Conservation (phyloP, 2,888 invertebrate genomes). For the Thymelicus lineola region DNA sequence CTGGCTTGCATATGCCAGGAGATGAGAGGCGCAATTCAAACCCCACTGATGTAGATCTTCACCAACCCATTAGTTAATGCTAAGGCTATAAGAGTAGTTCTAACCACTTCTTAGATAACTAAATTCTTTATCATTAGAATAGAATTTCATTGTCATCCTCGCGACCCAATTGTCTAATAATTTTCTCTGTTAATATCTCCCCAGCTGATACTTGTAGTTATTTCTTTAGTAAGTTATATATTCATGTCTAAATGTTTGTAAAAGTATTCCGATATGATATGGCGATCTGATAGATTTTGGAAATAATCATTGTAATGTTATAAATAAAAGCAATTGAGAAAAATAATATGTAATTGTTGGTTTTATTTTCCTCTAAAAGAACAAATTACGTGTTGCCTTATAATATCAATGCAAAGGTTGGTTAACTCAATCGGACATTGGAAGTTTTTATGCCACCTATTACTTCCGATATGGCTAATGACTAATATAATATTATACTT, state of each 20-base stretch:
- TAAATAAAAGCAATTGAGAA: slow-evolving; percentile 76
- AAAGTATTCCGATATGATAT: not conserved
- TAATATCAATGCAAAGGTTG: too few species aligned
- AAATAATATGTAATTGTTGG: slow-evolving; percentile 65
- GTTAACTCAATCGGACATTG: too few species aligned
- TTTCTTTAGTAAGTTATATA: not conserved
- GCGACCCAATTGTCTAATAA: not conserved
- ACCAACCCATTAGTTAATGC: slow-evolving; percentile 14
- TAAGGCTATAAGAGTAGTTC: slow-evolving; percentile 22
- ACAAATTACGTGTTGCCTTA: not conserved
- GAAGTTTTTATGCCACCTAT: too few species aligned
- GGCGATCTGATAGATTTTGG: slow-evolving; percentile 35
- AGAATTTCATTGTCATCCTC: slow-evolving; percentile 6
- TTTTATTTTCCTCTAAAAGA: slow-evolving; percentile 55
- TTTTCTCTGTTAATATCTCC: slow-evolving; percentile 1
- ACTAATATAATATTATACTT: too few species aligned
- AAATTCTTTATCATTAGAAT: slow-evolving; percentile 25
- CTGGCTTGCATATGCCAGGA: slow-evolving; percentile 95
- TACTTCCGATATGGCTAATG: too few species aligned
- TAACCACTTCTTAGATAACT: slow-evolving; percentile 16
- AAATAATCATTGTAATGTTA: slow-evolving; percentile 74
- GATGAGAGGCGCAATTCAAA: slow-evolving; percentile 91
- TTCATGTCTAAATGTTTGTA: slow-evolving; percentile 34
- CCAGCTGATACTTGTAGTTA: slow-evolving; percentile 26
- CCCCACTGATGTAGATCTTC: slow-evolving; percentile 24